Base-by-base conservation (phyloP, 2,797 vertebrate species). In the Acrossocheilus fasciatus region DNA sequence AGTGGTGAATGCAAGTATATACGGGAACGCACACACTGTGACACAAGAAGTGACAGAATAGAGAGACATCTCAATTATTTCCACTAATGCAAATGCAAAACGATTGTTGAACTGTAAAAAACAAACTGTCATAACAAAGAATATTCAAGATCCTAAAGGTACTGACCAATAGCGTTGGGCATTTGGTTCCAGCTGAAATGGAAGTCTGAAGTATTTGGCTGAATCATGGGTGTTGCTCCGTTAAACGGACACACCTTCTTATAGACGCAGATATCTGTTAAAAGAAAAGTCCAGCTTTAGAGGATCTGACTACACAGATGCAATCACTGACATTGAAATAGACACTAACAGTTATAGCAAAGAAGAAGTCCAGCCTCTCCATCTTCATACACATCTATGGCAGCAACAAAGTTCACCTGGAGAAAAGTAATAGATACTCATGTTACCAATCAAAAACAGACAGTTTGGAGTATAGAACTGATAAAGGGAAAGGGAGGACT, bases 181-280 rank as follows among this genome's bases (percentile, higher is more conserved):
- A 99, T 98, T 95, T 99, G 98, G 95, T 99, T 99, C 98, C 98
- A 99, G 93, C 97, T 98, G 94, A 99, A 99, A 91, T 98, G 96
- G 94, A 99, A 99, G 92, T 99, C 98, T 0, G 96, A 98, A 6
- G 97, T 93, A 83, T 98, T 98, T 26, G 98, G 96, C 93, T 99
- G 98, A 90, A 98, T 95, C 96, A 98, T 95, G 6, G 97, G 96
- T 45, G 97, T 97, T 89, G 97, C 96, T 88, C 97, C 97, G 23
- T 97, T 99, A 90, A 98, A 99, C 0, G 98, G 97, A 93, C 97
- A 96, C 54, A 99, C 96, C 92, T 99, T 99, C 93, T 97, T 99
- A 92, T 99, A 99, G 90, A 95, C 97, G 93, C 98, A 99, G 88
- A 96, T 94, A 92, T 99, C 98, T 99, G 93, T n/a, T 54, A 26